phyloP scores from a whole-genome alignment of 2,113 vertebrate species.

The Sceloporus tristichus region DNA sequence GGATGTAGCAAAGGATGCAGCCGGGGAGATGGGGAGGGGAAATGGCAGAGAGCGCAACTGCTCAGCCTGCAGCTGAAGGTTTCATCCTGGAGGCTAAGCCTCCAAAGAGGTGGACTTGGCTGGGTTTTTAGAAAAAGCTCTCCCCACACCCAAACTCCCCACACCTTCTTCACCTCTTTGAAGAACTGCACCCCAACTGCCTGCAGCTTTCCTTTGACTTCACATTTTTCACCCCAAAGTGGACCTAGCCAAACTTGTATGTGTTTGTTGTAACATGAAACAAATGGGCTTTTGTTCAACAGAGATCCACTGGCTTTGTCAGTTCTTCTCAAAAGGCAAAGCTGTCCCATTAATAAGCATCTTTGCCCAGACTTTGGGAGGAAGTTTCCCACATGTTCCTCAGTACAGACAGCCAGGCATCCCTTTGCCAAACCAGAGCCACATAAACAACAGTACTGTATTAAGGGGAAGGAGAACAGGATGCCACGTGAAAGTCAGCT shows the following conservation, averaged over 20 bases:
- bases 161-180: not conserved
- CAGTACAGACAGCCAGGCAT: constrained; percentile 20
- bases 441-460: constrained; percentile 1
- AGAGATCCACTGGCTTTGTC: constrained; percentile 13
- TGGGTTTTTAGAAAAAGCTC: not conserved
- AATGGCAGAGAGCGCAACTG: constrained; percentile 10
- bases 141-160: not conserved
- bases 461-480: not conserved
- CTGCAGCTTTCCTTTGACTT: not conserved
- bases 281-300: constrained; percentile 21
- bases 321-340: constrained; percentile 21
- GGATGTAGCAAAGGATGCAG: constrained; percentile 43
- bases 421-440: constrained; percentile 19
- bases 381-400: constrained; percentile 5
- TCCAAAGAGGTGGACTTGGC: not conserved
- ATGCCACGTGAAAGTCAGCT: constrained; percentile 9
- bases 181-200: not conserved
- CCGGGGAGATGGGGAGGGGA: not conserved
- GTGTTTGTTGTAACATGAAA: not conserved
- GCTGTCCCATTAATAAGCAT: constrained; percentile 27
- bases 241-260: not conserved
- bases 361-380: constrained; percentile 31
- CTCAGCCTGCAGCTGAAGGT: constrained; percentile 26
- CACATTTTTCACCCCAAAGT: constrained; percentile 1
- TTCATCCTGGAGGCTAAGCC: constrained; percentile 12